Evolutionary conservation across 2,113 vertebrate genomes (phyloP).

Genomic region (Dicaeum eximium): DNA sequence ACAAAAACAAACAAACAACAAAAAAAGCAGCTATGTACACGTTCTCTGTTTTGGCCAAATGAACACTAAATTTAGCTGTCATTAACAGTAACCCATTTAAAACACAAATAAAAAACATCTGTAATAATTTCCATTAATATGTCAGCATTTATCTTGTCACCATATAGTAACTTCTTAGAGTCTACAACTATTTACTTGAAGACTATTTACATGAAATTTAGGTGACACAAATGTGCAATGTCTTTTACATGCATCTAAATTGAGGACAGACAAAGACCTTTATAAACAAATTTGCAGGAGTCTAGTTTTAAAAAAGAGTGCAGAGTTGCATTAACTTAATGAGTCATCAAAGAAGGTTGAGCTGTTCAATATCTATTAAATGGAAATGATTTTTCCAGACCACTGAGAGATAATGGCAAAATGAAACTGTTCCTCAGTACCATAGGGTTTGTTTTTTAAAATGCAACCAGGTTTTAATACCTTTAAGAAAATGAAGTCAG

Average conservation of each 20-base stretch:
- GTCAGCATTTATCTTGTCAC: not conserved
- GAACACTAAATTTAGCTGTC: not conserved
- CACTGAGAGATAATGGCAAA: not conserved
- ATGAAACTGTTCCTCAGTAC: not conserved
- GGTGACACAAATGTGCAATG: not conserved
- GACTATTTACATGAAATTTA: too few species aligned
- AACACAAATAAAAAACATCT: not conserved
- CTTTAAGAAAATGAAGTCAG: not conserved
- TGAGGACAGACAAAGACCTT: not conserved
- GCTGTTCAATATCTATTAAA: not conserved
- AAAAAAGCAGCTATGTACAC: not conserved
- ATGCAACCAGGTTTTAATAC: not conserved
- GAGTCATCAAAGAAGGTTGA: not conserved
- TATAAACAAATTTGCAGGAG: not conserved
- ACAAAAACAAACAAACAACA: not conserved
- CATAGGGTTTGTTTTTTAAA: not conserved
- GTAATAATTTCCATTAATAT: constrained; percentile 9
- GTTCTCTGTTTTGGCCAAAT: not conserved
- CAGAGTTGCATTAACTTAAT: not conserved
- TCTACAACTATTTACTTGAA: too few species aligned
- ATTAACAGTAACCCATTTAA: not conserved
- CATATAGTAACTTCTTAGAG: not conserved
- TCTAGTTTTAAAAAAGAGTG: not conserved
- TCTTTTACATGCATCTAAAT: not conserved
- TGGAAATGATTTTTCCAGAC: not conserved